These are phyloP conservation scores for Tarsius wallacei DNA, from an alignment of 2,797 vertebrate species.

Conservation along the genomic window DNA sequence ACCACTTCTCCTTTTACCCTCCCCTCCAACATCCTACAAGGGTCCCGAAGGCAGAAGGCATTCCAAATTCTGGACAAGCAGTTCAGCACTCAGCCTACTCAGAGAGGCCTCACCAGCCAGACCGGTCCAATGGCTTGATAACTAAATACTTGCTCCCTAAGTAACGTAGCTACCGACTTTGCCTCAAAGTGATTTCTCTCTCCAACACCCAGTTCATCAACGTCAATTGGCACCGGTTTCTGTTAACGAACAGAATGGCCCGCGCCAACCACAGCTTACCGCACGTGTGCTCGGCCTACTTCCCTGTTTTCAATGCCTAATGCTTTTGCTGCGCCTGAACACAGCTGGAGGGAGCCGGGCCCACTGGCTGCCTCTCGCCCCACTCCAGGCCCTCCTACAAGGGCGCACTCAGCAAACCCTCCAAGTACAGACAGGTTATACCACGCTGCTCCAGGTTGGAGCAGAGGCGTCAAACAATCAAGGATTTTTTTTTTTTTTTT, in stretches of 20 bases:
- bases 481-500: constrained; percentile 86
- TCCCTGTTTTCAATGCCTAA: constrained; percentile 73
- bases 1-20: neutral
- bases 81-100: neutral
- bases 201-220: constrained; percentile 40
- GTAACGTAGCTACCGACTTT: neutral
- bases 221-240: constrained; percentile 65
- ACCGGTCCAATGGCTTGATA: neutral
- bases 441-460: constrained; percentile 89
- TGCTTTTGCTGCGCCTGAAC: constrained; percentile 63
- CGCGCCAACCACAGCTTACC: constrained; percentile 61
- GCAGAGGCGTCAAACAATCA: constrained; percentile 89
- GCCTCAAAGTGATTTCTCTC: neutral
- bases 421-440: constrained; percentile 93
- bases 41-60: neutral
- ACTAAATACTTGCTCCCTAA: neutral
- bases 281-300: constrained; percentile 63
- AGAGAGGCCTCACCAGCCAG: neutral
- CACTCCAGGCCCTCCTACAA: constrained; percentile 89
- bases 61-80: neutral
- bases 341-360: constrained; percentile 89
- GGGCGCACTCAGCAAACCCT: constrained; percentile 85
- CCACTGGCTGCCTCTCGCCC: constrained; percentile 87
- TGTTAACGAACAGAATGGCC: constrained; percentile 69
- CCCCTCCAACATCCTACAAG: neutral